Conservation (phyloP, 2,797 vertebrate genomes). For the Notoglanidium macrostoma region DNA sequence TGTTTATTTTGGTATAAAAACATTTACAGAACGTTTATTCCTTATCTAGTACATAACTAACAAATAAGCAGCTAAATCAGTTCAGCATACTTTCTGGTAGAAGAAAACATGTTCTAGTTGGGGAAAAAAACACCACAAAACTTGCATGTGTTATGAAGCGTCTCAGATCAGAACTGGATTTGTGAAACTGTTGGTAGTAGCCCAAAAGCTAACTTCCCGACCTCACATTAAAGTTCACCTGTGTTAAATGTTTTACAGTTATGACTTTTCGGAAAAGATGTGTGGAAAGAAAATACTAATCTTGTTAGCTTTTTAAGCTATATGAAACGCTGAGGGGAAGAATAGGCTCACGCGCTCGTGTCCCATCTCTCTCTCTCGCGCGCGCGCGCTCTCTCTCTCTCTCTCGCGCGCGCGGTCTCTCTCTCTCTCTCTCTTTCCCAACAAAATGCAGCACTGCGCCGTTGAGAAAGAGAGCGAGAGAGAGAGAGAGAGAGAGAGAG, state of each 20-base stretch:
- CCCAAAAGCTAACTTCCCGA: not conserved
- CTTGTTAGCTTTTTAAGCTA: not conserved
- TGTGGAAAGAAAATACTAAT: not conserved
- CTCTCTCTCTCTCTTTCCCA: not conserved
- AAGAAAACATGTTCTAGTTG: not conserved
- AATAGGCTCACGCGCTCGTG: not conserved
- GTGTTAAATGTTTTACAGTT: not conserved
- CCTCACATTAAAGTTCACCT: not conserved
- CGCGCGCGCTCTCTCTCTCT: too few species aligned
- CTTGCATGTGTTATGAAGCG: not conserved
- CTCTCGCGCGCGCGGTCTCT: not conserved
- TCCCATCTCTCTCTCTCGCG: not conserved
- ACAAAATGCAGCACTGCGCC: too few species aligned
- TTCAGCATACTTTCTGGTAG: not conserved
- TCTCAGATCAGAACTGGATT: not conserved
- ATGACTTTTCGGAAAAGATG: not conserved
- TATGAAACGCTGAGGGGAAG: not conserved
- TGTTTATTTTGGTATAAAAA: not conserved
- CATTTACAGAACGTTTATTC: not conserved
- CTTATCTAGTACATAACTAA: not conserved
- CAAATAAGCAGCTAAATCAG: not conserved
- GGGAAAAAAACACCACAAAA: not conserved
- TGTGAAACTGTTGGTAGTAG: not conserved
- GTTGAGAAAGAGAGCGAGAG: too few species aligned
- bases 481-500: not conserved